Evolutionary conservation across 2,888 invertebrate species (phyloP).

Genomic region (Erannis defoliaria): DNA sequence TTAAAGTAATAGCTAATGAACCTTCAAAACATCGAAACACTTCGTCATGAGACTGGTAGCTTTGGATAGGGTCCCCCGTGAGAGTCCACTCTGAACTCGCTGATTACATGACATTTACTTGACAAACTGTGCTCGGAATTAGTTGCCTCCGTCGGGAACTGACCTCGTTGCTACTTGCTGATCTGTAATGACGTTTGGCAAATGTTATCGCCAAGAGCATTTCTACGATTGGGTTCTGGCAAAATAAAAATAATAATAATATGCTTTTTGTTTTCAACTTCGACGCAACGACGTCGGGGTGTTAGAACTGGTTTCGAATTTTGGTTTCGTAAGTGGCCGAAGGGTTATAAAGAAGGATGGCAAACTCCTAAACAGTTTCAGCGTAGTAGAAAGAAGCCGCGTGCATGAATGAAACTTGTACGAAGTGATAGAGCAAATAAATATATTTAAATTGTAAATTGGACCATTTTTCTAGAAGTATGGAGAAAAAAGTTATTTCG

Average conservation of each 20-base stretch:
- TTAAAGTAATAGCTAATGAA: slow-evolving; percentile 6
- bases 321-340: too few relatives aligned
- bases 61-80: slow-evolving; percentile 16
- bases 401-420: too few relatives aligned
- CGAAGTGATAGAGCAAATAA: too few relatives aligned
- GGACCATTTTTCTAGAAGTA: too few relatives aligned
- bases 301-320: too few relatives aligned
- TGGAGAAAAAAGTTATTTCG: too few relatives aligned
- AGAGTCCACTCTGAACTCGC: not conserved
- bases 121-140: slow-evolving; percentile 28
- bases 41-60: slow-evolving; percentile 4
- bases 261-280: too few relatives aligned
- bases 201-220: not conserved
- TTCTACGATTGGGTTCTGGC: not conserved
- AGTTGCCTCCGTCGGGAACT: slow-evolving; percentile 22
- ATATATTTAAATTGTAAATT: too few relatives aligned
- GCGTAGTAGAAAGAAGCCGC: too few relatives aligned
- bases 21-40: slow-evolving; percentile 4
- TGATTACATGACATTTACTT: slow-evolving; percentile 32
- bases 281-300: too few relatives aligned
- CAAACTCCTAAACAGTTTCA: too few relatives aligned
- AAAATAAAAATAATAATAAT: not conserved
- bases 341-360: too few relatives aligned
- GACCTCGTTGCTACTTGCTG: slow-evolving; percentile 14
- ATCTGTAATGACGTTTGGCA: slow-evolving; percentile 7